Evolutionary conservation across 2,888 invertebrate species (phyloP).

Genomic region (Theodoxus fluviatilis): DNA sequence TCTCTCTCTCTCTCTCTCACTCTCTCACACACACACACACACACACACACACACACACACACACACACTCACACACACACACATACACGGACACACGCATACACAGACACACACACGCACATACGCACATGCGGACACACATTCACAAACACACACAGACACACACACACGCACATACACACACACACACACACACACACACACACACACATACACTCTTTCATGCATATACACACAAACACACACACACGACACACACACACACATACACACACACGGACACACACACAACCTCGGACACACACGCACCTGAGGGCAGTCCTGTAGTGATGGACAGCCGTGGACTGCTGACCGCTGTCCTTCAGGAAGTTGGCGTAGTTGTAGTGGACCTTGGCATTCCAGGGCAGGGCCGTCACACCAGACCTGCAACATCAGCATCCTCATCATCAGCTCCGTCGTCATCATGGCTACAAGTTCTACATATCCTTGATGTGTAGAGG

Average conservation of each 20-base stretch:
- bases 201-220: conserved; percentile 68
- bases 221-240: neutral
- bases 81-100: conserved; percentile 4
- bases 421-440: conserved; percentile 72
- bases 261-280: neutral
- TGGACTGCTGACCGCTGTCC: conserved; percentile 77
- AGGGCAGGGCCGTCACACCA: conserved; percentile 79
- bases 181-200: neutral
- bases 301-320: conserved; percentile 76
- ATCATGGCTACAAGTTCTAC: too few relatives aligned
- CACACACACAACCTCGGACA: neutral
- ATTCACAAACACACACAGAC: conserved; percentile 9
- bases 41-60: conserved; percentile 20
- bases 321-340: conserved; percentile 80
- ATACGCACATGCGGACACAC: neutral
- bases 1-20: conserved; percentile 5
- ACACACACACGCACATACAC: neutral
- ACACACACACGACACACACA: conserved; percentile 13
- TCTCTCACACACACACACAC: conserved; percentile 18
- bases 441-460: too few relatives aligned
- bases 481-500: too few relatives aligned
- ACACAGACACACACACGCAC: conserved; percentile 10
- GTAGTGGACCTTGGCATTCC: conserved; percentile 90
- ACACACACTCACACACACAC: conserved; percentile 21
- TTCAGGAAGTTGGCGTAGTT: conserved; percentile 86